Base-by-base conservation (phyloP, 1,140 invertebrate genomes). In the Lasaia peninsularis region DNA sequence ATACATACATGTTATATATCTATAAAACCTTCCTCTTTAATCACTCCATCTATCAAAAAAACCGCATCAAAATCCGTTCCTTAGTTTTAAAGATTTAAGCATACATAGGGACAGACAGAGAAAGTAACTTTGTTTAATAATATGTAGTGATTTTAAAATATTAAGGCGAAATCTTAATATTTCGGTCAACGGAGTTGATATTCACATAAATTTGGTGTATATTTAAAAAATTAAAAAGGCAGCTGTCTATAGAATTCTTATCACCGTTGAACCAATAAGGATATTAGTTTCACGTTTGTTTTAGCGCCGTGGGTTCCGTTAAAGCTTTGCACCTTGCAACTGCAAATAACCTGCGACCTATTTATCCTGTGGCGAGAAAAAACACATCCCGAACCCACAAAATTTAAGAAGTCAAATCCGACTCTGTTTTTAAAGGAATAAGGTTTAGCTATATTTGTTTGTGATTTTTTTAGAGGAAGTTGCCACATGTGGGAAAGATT, bases 281-380 rank as follows among this genome's bases (percentile, higher is more conserved):
- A 71, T 78, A 80, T 71, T 71, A 64, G 65, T 52, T 62, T 67
- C 72, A 65, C 63, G 76, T 86, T 86, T 80, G 71, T 78, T 80
- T 84, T 76, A 69, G 69, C 71, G 69, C 62, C 62, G 52, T 73
- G 69, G 58, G 73, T 74, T 69, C 83, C 83, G 83, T 86, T 84
- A 86, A 67, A 60, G 62, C 59, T 62, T 68, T 79, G 79, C 84
- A 87, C 84, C 84, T 87, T 87, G 84, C 84, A 60, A 71, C 71
- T 71, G 72, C 75, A 82, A 84, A 84, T 84, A 86, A 87, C 84
- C 84, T 87, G 84, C 79, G 79, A 84, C 79, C 81, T 84, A 84
- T 82, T 81, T 80, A 77, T 79, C 79, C 72, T 69, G 67, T 56
- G 32, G 21, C 53, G 58, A 69, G 80, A 86, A 86, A 87, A 83